Evolutionary conservation across 2,888 invertebrate species (phyloP), one percentile per base, ranked within the genome.

Genomic region (Drosophila recens): DNA sequence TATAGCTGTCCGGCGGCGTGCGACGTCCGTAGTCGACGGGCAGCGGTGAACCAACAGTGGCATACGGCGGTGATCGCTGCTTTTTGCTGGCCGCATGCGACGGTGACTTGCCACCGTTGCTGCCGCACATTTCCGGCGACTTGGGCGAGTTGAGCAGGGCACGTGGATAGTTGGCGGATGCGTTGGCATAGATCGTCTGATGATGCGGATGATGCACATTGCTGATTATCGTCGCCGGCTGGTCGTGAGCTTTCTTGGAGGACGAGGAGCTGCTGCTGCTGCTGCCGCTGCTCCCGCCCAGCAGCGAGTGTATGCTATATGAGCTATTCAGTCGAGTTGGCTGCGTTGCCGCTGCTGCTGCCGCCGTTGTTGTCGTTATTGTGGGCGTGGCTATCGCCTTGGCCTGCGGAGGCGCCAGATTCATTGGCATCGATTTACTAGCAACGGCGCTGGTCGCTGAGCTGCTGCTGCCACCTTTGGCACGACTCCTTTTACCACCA

Each of bases 271-370:
- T 27, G 30, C 45, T 45, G 23, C 75, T 63, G n/a, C 79, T 56
- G 20, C 82, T 72, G 42, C 69, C 68, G 56, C 83, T 85, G 67
- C 80, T 87, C n/a, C 91, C 91, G 20, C 96, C 96, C 87, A 97
- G 93, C 91, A 97, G 94, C 75, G 97, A 97, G 90, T 96, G 96
- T 92, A 97, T 97, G 93, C 97, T 97, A 93, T 97, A 97, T 91
- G 96, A 96, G 93, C 96, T 95, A 79, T 94, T 94, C 87, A 94
- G 93, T 67, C 92, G 91, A n/a, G 92, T 90, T 33, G 87, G 87
- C 15, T 81, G 64, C 33, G 72, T 65, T 20, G 73, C 53, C 38
- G 70, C 66, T 77, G 70, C 33, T 59, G 48, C 27, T 15, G 62
- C 13, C 33, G 75, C 48, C 10, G 77, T 61, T 45, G 77, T 61